Evolutionary conservation across 2,113 vertebrate genomes (phyloP).

Genomic region (Podarcis raffonei): DNA sequence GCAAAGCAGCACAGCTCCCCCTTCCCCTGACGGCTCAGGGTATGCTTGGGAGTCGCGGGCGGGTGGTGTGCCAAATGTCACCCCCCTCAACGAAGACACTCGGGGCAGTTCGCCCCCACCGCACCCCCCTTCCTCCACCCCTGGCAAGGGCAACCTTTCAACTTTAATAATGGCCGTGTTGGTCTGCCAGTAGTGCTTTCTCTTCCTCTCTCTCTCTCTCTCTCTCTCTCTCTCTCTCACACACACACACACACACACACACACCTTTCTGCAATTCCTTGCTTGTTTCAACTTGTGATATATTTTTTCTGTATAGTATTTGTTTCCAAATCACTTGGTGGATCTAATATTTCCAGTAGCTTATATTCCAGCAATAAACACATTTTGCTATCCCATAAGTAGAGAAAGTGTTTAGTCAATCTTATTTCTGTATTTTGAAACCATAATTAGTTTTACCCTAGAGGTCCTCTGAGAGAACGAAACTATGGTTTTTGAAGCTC

Average conservation of each 20-base stretch:
- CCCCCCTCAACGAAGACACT: too few relatives aligned
- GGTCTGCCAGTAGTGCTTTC: background rate
- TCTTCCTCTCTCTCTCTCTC: background rate
- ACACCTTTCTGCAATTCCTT: background rate
- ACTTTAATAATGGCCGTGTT: background rate
- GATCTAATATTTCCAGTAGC: background rate
- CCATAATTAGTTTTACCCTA: slow-evolving; percentile 6
- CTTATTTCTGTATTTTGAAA: background rate
- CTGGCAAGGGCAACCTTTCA: background rate
- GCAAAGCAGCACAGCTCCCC: too few relatives aligned
- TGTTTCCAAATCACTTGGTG: background rate
- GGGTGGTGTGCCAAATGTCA: too few relatives aligned
- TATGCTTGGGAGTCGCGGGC: too few relatives aligned
- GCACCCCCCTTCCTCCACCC: too few relatives aligned
- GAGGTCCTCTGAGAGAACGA: background rate
- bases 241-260: too few relatives aligned
- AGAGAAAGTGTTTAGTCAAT: background rate
- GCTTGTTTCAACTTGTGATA: background rate
- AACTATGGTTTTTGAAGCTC: background rate
- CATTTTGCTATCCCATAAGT: background rate
- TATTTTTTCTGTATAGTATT: background rate
- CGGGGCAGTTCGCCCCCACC: too few relatives aligned
- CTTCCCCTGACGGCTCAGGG: too few relatives aligned
- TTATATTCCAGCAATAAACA: background rate
- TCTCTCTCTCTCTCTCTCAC: too few relatives aligned